phyloP scores from a whole-genome alignment of 1,140 invertebrate species.

The Colletes latitarsis region DNA sequence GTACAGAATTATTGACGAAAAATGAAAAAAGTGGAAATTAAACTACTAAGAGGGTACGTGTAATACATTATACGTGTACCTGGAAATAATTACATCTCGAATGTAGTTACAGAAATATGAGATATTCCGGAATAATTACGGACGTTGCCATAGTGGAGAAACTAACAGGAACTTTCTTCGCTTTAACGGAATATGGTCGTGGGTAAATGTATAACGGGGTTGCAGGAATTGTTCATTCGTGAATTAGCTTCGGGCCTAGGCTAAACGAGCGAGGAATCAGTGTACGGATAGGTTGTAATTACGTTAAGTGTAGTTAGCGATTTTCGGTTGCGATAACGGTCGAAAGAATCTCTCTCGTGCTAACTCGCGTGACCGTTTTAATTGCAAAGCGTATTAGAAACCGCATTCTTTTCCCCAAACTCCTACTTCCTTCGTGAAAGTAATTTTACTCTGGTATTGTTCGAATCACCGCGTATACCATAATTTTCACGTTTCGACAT shows the following conservation, averaged over 20 bases:
- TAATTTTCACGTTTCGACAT: too few relatives aligned
- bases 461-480: too few relatives aligned
- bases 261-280: not conserved
- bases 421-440: not conserved
- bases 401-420: not conserved
- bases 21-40: not conserved
- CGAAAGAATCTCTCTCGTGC: not conserved
- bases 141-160: not conserved
- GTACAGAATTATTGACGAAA: too few relatives aligned
- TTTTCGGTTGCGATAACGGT: constrained; percentile 7
- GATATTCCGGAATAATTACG: not conserved
- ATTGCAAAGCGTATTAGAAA: not conserved
- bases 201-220: not conserved
- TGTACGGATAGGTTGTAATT: not conserved
- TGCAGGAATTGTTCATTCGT: not conserved
- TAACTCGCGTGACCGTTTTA: not conserved
- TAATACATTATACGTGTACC: too few relatives aligned
- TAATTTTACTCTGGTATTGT: not conserved
- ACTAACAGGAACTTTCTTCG: constrained; percentile 7
- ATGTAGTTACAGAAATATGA: not conserved
- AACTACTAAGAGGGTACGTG: too few relatives aligned
- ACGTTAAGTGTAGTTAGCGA: not conserved
- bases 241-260: not conserved
- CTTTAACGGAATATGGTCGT: not conserved
- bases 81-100: too few relatives aligned